Base-by-base conservation (phyloP, 2,888 invertebrate genomes). In the Catotricha subobsoleta region DNA sequence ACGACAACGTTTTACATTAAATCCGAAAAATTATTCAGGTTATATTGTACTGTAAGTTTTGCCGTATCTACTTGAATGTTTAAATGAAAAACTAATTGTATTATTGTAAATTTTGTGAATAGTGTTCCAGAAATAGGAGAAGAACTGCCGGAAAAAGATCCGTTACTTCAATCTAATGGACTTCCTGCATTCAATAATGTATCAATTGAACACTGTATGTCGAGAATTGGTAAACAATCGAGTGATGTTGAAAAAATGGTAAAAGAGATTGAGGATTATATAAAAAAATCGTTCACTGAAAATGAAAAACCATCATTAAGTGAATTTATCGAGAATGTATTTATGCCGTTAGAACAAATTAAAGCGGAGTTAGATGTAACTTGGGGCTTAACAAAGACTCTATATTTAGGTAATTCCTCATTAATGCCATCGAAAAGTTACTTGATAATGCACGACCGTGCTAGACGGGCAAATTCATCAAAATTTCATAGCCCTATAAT, bases 321-420 rank as follows among this genome's bases (percentile, higher is more conserved):
- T 2, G 65, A 36, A 16, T 36, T 78, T 35, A 78, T 84, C 56
- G 60, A 67, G 25, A 74, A 77, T 52, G 65, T 83, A 37, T 69
- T 90, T 45, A 67, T 74, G 47, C 80, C 82, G 1, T 54, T 91
- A 20, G 90, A 94, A 55, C 70, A 71, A 49, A 57, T 77, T 2
- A 74, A 76, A 25, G 68, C 71, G 1, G 77, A 81, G 9, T 60
- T 94, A 37, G 82, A 86, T 54, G 72, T 77, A 38, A 84, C 84
- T 3, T 90, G 87, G 86, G 84, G 86, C 9, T 69, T 88, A 50
- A 78, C 87, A 0, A 90, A 88, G 60, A 76, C 82, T 3, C 59
- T 92, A 10, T 87, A 82, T 54, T 64, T 83, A 39, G 80, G 83
- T 5, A 81, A 83, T 53, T 78, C 77, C 51, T 74, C 76, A 1